Evolutionary conservation across 2,113 vertebrate genomes (phyloP).

Genomic region (Tyto alba): DNA sequence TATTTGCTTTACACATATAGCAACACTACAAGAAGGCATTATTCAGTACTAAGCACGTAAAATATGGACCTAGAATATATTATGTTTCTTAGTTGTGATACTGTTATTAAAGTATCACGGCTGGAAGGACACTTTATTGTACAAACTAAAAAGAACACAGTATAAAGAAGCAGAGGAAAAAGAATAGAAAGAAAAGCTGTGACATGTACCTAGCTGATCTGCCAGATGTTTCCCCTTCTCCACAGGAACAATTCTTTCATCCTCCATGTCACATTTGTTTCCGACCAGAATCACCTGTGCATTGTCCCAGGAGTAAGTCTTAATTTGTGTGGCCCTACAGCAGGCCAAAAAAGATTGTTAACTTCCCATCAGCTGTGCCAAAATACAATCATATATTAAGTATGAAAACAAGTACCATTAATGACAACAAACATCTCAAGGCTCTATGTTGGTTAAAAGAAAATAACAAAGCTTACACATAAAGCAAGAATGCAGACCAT

Average conservation of each 20-base stretch:
- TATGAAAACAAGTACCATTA: background rate
- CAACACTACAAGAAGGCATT: background rate
- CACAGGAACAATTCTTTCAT: constrained; percentile 85
- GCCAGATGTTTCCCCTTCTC: constrained; percentile 93
- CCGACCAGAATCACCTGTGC: constrained; percentile 97
- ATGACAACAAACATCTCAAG: background rate
- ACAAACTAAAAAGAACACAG: background rate
- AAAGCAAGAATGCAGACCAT: background rate
- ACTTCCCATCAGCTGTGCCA: background rate
- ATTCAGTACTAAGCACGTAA: background rate
- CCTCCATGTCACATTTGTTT: constrained; percentile 98
- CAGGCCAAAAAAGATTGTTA: background rate
- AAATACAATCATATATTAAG: background rate
- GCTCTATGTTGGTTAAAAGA: background rate
- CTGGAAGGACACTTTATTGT: background rate
- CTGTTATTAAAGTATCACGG: background rate
- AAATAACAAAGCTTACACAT: background rate
- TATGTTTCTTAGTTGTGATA: background rate
- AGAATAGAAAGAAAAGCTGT: background rate
- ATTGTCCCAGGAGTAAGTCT: constrained; percentile 98
- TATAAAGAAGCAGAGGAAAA: background rate
- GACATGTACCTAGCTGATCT: constrained; percentile 86
- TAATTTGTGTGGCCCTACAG: constrained; percentile 95
- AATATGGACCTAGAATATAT: background rate
- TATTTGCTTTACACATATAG: background rate